Evolutionary conservation across 2,888 invertebrate genomes (phyloP).

Genomic region (Lasioglossum pauxillum): DNA sequence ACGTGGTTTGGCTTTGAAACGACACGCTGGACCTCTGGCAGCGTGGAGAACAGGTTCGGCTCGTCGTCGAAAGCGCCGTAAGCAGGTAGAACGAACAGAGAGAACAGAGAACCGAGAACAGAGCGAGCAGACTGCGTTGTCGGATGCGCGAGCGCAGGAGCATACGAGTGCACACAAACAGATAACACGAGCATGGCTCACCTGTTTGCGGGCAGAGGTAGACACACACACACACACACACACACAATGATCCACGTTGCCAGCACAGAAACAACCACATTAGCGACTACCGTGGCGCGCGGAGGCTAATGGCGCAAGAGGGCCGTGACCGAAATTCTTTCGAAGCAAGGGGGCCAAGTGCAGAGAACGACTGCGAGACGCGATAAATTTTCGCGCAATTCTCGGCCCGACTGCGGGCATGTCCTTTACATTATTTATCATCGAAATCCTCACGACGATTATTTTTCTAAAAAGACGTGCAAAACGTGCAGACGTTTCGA

Average conservation of each 20-base stretch:
- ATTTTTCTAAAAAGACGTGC: neutral
- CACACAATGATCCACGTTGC: neutral
- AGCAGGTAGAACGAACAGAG: constrained; percentile 61
- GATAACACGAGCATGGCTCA: neutral
- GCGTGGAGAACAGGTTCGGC: constrained; percentile 64
- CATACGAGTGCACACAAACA: neutral
- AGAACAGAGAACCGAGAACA: neutral
- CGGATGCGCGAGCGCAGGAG: neutral
- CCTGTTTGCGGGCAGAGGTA: constrained; percentile 40
- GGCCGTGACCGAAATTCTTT: constrained; percentile 83
- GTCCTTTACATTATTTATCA: neutral
- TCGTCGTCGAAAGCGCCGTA: constrained; percentile 65
- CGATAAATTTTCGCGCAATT: constrained; percentile 56
- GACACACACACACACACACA: neutral
- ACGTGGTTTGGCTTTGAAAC: constrained; percentile 52
- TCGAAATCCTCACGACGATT: neutral
- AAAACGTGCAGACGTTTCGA: neutral
- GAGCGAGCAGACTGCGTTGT: constrained; percentile 26
- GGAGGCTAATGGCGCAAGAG: constrained; percentile 76
- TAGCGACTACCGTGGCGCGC: constrained; percentile 57
- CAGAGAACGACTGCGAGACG: constrained; percentile 68
- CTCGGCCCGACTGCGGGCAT: neutral
- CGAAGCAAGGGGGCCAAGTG: constrained; percentile 82
- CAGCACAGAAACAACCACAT: constrained; percentile 40
- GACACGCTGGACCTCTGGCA: constrained; percentile 57